Evolutionary conservation across 2,797 vertebrate species (phyloP).

Genomic region (Cyprinodon diabolis): DNA sequence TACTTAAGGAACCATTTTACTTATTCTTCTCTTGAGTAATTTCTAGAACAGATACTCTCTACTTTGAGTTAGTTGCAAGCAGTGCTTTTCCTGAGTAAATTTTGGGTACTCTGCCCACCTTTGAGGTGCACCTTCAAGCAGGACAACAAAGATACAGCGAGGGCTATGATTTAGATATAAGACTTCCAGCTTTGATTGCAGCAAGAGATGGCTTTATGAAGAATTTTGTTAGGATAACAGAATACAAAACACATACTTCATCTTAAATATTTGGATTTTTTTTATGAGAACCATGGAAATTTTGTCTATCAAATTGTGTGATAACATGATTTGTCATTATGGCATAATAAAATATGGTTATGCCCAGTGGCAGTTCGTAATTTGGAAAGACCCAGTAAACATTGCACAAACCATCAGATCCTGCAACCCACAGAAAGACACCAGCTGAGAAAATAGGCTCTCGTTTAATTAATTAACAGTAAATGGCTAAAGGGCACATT

Average conservation of each 20-base stretch:
- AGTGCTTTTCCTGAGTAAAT: no score
- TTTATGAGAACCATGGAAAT: no score
- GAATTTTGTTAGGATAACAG: background rate
- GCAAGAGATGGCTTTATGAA: no score
- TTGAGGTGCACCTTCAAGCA: background rate
- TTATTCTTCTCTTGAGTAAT: no score
- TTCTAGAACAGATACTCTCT: no score
- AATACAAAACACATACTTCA: background rate
- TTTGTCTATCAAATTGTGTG: no score
- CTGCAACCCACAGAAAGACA: slow-evolving; percentile 27
- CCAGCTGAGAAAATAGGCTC: slow-evolving; percentile 55
- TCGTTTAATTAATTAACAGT: slow-evolving; percentile 53
- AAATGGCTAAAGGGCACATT: slow-evolving; percentile 31
- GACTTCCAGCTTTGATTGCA: background rate
- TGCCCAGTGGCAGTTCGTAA: background rate
- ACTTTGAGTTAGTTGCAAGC: no score
- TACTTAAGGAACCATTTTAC: no score
- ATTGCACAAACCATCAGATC: background rate
- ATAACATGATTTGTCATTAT: background rate
- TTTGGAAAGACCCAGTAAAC: background rate
- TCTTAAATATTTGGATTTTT: background rate
- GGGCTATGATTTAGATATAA: background rate
- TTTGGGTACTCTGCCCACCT: no score
- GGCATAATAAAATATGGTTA: background rate
- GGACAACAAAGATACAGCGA: no score